These are phyloP conservation scores for Apamea crenata DNA, from an alignment of 2,888 invertebrate genomes.

Conservation along the genomic window DNA sequence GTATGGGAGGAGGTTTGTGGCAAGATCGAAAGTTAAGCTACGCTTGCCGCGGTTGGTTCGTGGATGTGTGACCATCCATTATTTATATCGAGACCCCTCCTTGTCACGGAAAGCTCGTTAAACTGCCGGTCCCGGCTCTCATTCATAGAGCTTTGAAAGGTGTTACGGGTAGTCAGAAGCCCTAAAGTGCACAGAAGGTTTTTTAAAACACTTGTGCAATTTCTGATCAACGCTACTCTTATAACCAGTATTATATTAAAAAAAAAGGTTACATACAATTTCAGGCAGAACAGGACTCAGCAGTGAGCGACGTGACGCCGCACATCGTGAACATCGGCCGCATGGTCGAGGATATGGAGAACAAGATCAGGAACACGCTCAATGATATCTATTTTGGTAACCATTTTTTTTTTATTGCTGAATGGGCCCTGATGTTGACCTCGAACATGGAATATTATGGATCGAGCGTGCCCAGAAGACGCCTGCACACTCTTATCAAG, in stretches of 20 bases:
- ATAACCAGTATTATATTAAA: neutral
- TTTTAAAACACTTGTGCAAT: neutral
- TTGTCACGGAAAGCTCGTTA: too few relatives aligned
- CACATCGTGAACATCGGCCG: conserved; percentile 99
- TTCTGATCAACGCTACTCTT: neutral
- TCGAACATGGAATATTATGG: neutral
- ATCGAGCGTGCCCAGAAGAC: neutral
- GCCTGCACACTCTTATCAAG: neutral
- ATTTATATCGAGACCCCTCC: too few relatives aligned
- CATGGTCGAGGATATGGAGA: conserved; percentile 99
- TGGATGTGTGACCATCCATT: too few relatives aligned
- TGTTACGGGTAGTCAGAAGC: too few relatives aligned
- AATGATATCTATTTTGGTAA: conserved; percentile 99
- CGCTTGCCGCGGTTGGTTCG: too few relatives aligned
- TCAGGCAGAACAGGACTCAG: conserved; percentile 97
- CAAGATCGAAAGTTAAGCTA: too few relatives aligned
- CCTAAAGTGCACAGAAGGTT: neutral
- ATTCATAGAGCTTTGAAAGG: too few relatives aligned
- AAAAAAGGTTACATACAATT: conserved; percentile 62
- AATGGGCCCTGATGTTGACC: neutral
- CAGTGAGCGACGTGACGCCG: conserved; percentile 97
- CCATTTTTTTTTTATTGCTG: neutral
- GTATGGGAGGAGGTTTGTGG: too few relatives aligned
- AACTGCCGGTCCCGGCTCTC: too few relatives aligned
- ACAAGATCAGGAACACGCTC: conserved; percentile 99